Percentiles rank a stretch among this genome's conserved stretches.
Evolutionary conservation across 2,888 invertebrate species (phyloP).

Genomic region (Stenchaetothrips biformis): DNA sequence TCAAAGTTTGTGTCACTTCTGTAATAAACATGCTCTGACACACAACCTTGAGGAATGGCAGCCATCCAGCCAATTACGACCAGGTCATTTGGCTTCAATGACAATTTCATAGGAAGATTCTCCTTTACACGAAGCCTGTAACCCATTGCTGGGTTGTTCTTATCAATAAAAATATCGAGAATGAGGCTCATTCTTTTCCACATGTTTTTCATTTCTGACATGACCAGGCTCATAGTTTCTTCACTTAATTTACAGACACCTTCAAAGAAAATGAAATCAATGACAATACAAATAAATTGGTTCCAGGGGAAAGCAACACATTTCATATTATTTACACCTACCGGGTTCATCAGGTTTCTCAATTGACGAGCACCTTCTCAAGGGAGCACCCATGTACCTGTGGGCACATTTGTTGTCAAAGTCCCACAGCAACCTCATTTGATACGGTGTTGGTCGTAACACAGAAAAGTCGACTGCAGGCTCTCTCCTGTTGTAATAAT

Average conservation of each 20-base stretch:
- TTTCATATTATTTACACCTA: neutral
- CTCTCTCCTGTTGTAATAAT: too few species aligned
- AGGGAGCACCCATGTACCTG: neutral
- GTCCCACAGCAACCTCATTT: neutral
- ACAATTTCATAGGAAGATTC: neutral
- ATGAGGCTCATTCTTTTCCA: neutral
- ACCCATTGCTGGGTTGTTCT: neutral
- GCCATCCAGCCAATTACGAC: neutral
- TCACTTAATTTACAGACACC: neutral
- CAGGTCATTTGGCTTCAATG: neutral
- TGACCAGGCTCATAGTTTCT: neutral
- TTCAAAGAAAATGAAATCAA: neutral
- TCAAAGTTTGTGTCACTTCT: neutral
- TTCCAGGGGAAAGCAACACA: neutral
- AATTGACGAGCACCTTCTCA: neutral
- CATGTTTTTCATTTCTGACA: neutral
- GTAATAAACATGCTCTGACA: neutral
- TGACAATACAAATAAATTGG: neutral
- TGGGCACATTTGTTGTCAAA: neutral
- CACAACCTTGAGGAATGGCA: neutral
- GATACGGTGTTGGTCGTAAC: too few species aligned
- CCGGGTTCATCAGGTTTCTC: neutral
- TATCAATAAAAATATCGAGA: neutral
- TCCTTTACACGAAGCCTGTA: neutral
- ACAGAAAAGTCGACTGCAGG: too few species aligned